phyloP scores from a whole-genome alignment of 2,888 invertebrate genomes.

The Conomelus anceps region DNA sequence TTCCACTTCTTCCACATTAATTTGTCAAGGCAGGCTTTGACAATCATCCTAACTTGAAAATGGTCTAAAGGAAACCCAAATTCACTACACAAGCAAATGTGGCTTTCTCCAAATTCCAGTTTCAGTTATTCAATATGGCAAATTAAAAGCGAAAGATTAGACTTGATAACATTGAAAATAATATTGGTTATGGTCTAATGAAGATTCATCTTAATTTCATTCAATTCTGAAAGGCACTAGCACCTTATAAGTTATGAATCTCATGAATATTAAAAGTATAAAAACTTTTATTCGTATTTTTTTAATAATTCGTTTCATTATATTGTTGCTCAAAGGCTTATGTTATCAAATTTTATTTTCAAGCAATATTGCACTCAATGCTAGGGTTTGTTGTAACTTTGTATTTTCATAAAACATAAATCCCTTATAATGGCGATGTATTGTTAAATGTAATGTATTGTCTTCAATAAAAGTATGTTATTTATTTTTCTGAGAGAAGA shows the following conservation, averaged over 20 bases:
- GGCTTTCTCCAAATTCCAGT: too few relatives aligned
- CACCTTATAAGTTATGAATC: not conserved
- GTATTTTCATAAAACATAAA: not conserved
- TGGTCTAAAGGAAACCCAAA: not conserved
- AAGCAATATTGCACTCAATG: not conserved
- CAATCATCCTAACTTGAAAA: not conserved
- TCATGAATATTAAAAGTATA: not conserved
- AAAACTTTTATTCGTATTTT: not conserved
- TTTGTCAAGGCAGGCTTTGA: too few relatives aligned
- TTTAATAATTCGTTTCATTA: not conserved
- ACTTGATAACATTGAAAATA: too few relatives aligned
- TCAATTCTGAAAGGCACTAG: too few relatives aligned
- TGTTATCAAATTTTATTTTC: not conserved
- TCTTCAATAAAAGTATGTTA: not conserved
- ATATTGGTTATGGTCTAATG: too few relatives aligned
- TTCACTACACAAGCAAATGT: not conserved
- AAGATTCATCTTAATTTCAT: too few relatives aligned
- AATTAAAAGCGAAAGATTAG: too few relatives aligned
- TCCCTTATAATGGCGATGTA: not conserved
- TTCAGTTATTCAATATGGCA: too few relatives aligned
- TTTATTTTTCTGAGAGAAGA: not conserved
- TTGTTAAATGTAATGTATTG: not conserved
- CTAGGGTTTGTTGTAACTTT: not conserved
- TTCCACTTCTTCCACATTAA: not conserved
- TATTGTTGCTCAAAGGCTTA: not conserved